Conservation (phyloP, 2,888 invertebrate genomes). For the Rhogogaster chlorosoma region DNA sequence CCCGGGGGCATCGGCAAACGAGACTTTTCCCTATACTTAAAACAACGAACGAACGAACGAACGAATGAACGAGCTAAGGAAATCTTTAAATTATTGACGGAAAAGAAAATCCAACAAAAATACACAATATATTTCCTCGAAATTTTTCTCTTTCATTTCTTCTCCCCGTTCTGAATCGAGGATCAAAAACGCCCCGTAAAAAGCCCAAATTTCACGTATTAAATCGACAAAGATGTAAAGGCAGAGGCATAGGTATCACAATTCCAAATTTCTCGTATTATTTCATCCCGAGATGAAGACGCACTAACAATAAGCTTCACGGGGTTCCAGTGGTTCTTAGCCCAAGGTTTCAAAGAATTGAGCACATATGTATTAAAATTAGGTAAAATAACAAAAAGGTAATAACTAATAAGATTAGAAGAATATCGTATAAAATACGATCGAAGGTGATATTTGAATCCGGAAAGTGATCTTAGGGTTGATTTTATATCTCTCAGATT, state of each 20-base stretch:
- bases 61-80: background rate
- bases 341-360: background rate
- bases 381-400: background rate
- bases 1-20: background rate
- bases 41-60: background rate
- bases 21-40: constrained; percentile 1
- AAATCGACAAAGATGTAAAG: background rate
- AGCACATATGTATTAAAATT: background rate
- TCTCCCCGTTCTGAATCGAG: background rate
- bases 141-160: background rate
- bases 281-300: constrained; percentile 43
- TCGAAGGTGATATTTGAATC: background rate
- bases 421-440: background rate
- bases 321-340: constrained; percentile 34
- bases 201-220: background rate
- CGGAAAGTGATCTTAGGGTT: background rate
- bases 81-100: background rate
- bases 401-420: background rate
- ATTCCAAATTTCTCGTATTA: background rate
- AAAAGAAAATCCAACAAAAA: background rate
- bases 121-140: background rate
- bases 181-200: background rate
- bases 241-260: background rate
- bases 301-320: constrained; percentile 32
- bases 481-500: background rate